Percentiles rank a stretch among this genome's conserved stretches.
phyloP scores from a whole-genome alignment of 1,140 invertebrate genomes.

The Camponotus vicinus region DNA sequence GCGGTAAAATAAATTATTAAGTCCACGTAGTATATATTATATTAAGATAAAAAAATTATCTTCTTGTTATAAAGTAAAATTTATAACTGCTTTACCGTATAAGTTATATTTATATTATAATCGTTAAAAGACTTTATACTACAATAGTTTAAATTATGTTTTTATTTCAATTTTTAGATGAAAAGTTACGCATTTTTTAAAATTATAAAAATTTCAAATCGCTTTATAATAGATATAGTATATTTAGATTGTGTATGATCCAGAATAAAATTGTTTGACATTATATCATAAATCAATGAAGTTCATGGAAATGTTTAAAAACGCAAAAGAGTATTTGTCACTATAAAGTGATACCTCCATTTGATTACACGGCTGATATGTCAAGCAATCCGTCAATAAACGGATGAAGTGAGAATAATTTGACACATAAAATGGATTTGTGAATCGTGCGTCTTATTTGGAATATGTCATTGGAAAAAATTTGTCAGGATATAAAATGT shows the following conservation, averaged over 20 bases:
- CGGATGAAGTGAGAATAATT: constrained; percentile 31
- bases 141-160: too few species aligned
- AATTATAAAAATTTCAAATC: background rate
- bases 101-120: background rate
- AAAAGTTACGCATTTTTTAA: background rate
- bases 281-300: too few species aligned
- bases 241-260: background rate
- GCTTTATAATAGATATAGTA: background rate
- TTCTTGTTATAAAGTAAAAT: constrained; percentile 11
- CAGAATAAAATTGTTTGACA: too few species aligned
- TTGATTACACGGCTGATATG: constrained; percentile 23
- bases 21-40: background rate
- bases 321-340: background rate
- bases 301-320: background rate
- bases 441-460: constrained; percentile 14
- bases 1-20: background rate
- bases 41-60: constrained; percentile 1
- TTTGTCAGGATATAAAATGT: background rate
- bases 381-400: constrained; percentile 18
- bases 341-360: constrained; percentile 12
- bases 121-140: too few species aligned
- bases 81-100: background rate
- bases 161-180: background rate
- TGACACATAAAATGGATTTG: constrained; percentile 20
- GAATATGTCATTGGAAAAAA: background rate